phyloP scores from a whole-genome alignment of 2,888 invertebrate genomes.

The Kryphioiulus occultus region DNA sequence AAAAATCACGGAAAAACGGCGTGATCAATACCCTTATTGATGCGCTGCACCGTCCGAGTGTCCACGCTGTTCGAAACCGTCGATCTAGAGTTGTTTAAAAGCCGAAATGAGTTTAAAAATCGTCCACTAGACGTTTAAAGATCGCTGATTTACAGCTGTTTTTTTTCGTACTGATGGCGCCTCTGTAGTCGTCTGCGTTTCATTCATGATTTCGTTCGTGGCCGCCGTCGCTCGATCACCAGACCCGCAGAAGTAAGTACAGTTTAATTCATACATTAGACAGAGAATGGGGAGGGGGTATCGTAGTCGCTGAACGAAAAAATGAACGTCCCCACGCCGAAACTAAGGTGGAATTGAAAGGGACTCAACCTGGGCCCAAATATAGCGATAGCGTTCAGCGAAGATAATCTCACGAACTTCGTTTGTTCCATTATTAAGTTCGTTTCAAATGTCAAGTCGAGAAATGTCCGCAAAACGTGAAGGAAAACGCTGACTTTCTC shows the following conservation, averaged over 20 bases:
- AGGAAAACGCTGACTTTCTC: neutral
- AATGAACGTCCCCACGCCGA: neutral
- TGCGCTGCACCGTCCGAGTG: neutral
- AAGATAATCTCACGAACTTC: neutral
- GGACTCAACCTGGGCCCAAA: neutral
- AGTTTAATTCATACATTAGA: slow-evolving; percentile 38
- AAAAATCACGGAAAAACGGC: neutral
- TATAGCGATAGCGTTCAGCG: neutral
- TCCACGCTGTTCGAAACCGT: neutral
- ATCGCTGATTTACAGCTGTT: slow-evolving; percentile 42
- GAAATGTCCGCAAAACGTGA: neutral
- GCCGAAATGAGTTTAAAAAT: slow-evolving; percentile 39
- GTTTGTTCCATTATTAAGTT: neutral
- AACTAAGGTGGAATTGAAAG: neutral
- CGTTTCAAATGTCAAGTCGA: neutral
- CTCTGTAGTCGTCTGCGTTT: slow-evolving; percentile 37
- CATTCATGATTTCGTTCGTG: slow-evolving; percentile 46
- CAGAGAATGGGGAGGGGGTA: slow-evolving; percentile 4
- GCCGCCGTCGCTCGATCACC: slow-evolving; percentile 3
- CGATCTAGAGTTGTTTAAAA: neutral
- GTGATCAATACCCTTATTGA: neutral
- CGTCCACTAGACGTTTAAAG: slow-evolving; percentile 46
- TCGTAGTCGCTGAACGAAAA: neutral
- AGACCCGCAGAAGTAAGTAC: slow-evolving; percentile 40
- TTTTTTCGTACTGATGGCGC: slow-evolving; percentile 39